phyloP scores from a whole-genome alignment of 2,113 vertebrate species.

The zebrafish (Danio rerio) region DNA sequence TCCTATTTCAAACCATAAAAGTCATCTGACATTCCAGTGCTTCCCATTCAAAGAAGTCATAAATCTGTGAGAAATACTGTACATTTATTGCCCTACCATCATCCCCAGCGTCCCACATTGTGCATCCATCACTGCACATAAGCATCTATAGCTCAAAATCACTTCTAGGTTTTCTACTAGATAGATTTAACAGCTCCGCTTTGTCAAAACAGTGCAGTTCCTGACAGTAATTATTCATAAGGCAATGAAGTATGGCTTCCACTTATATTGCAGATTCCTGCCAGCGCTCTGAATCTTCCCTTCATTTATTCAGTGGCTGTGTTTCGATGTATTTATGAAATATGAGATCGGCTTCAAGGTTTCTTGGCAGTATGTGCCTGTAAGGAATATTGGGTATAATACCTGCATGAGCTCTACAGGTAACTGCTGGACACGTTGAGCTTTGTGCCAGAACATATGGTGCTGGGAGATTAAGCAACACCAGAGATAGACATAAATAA shows the following conservation, averaged over 20 bases:
- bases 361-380: background rate
- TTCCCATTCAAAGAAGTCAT: slow-evolving; percentile 39
- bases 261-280: slow-evolving; percentile 2
- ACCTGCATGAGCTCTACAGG: background rate
- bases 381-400: background rate
- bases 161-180: background rate
- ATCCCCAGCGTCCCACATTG: background rate
- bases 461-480: slow-evolving; percentile 10
- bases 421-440: slow-evolving; percentile 6
- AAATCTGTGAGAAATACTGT: slow-evolving; percentile 47
- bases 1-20: slow-evolving; percentile 47
- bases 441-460: slow-evolving; percentile 34
- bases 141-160: background rate
- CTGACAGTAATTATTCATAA: slow-evolving; percentile 51
- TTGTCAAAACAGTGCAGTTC: slow-evolving; percentile 34
- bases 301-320: slow-evolving; percentile 28
- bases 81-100: slow-evolving; percentile 31
- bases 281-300: slow-evolving; percentile 18
- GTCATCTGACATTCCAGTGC: slow-evolving; percentile 36
- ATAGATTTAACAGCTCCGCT: slow-evolving; percentile 23
- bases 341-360: slow-evolving; percentile 18
- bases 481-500: background rate
- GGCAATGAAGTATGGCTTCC: slow-evolving; percentile 50
- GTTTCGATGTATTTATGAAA: background rate
- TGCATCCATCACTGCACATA: slow-evolving; percentile 34